These are phyloP conservation scores for Ischnura elegans DNA, from an alignment of 2,888 invertebrate species.

Conservation along the genomic window DNA sequence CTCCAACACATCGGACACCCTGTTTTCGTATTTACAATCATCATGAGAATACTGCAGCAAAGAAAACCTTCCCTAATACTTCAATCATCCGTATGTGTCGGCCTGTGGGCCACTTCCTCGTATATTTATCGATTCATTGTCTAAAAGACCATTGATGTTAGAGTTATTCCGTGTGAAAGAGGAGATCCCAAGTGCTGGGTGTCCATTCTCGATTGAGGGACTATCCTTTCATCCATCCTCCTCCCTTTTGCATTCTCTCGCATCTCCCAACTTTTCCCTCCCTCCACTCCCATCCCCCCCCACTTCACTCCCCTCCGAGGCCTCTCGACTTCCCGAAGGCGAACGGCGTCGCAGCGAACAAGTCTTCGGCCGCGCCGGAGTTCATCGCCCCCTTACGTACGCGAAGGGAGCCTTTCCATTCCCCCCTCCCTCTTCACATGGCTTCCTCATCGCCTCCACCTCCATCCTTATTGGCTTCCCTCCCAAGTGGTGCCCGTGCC, in stretches of 20 bases:
- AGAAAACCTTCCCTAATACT: neutral
- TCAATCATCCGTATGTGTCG: neutral
- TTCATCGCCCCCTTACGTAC: slow-evolving; percentile 57
- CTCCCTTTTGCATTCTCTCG: neutral
- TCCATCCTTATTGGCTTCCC: slow-evolving; percentile 33
- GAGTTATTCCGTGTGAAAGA: neutral
- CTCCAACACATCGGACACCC: too few relatives aligned
- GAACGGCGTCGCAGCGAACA: slow-evolving; percentile 39
- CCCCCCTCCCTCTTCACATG: neutral
- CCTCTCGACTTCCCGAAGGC: slow-evolving; percentile 49
- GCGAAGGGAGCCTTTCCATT: slow-evolving; percentile 16
- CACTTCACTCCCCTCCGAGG: neutral
- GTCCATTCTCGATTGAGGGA: neutral
- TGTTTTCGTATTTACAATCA: too few relatives aligned
- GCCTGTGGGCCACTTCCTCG: neutral
- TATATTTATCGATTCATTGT: neutral
- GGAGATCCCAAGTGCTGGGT: neutral
- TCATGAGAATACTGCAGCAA: neutral
- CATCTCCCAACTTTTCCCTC: neutral
- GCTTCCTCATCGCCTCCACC: slow-evolving; percentile 58
- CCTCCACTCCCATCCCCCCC: neutral
- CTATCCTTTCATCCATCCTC: neutral
- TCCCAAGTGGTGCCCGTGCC: slow-evolving; percentile 5
- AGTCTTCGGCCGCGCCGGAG: slow-evolving; percentile 57
- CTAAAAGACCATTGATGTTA: neutral